These are phyloP conservation scores for Andrena praecox DNA, from an alignment of 2,888 invertebrate species.

Conservation along the genomic window DNA sequence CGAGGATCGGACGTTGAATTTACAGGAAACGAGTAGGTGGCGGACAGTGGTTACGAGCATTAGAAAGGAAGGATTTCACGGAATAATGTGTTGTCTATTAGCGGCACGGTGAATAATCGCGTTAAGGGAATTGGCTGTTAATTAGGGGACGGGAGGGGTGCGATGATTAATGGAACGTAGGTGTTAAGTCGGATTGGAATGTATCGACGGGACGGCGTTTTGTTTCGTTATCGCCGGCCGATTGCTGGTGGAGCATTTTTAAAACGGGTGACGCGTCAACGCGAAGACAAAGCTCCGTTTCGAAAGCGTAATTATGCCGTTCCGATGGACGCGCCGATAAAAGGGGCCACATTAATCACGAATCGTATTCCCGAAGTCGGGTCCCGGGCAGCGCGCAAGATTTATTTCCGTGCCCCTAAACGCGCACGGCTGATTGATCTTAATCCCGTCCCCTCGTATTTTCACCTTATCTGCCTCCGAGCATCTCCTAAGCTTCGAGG, in stretches of 20 bases:
- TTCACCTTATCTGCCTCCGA: slow-evolving; percentile 49
- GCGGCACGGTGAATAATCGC: slow-evolving; percentile 65
- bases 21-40: slow-evolving; percentile 71
- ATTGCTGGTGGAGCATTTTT: slow-evolving; percentile 41
- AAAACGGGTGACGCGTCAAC: slow-evolving; percentile 34
- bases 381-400: slow-evolving; percentile 20
- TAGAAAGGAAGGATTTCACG: slow-evolving; percentile 61
- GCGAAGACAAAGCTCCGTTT: slow-evolving; percentile 21
- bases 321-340: slow-evolving; percentile 64
- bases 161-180: slow-evolving; percentile 54
- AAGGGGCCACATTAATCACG: slow-evolving; percentile 66
- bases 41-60: slow-evolving; percentile 41
- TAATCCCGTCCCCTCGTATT: slow-evolving; percentile 65
- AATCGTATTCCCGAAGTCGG: slow-evolving; percentile 26
- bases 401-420: slow-evolving; percentile 57
- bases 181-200: slow-evolving; percentile 36
- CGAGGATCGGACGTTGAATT: slow-evolving; percentile 63
- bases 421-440: slow-evolving; percentile 67
- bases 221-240: slow-evolving; percentile 40
- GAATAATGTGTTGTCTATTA: slow-evolving; percentile 58
- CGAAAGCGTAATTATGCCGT: slow-evolving; percentile 54
- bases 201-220: slow-evolving; percentile 18
- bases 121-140: slow-evolving; percentile 60
- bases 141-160: slow-evolving; percentile 50
- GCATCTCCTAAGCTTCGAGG: slow-evolving; percentile 53